A percentile compares a stretch with the other conserved stretches of the same genome.
phyloP scores from a whole-genome alignment of 2,797 vertebrate genomes.

The Gadopsis bispinosus region DNA sequence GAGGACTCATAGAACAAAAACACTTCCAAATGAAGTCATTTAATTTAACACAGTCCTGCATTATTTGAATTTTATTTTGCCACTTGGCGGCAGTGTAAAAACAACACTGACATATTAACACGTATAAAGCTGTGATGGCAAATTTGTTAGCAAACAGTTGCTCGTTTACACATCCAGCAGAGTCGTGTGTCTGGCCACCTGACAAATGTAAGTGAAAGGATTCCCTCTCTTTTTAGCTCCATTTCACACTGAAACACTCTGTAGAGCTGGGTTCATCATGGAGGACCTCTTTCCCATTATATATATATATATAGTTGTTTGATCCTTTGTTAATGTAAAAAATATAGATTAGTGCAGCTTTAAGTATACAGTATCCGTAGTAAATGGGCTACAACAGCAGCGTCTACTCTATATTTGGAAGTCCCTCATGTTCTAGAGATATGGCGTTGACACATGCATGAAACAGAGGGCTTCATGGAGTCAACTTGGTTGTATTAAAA shows the following conservation, averaged over 20 bases:
- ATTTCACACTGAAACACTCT: background rate
- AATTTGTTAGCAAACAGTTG: background rate
- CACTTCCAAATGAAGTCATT: no score
- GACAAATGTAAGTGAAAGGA: no score
- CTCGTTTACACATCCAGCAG: background rate
- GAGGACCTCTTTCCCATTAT: background rate
- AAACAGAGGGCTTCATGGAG: background rate
- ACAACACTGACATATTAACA: background rate
- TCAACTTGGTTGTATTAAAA: slow-evolving; percentile 27
- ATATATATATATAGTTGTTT: no score
- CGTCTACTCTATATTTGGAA: background rate
- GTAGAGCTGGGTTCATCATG: background rate
- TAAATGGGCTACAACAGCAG: background rate
- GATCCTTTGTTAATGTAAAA: background rate
- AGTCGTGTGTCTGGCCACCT: background rate
- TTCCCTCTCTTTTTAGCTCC: background rate
- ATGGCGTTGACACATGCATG: background rate
- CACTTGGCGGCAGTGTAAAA: background rate
- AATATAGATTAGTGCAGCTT: slow-evolving; percentile 2
- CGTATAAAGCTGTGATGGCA: background rate
- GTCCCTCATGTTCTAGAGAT: background rate
- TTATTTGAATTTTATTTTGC: background rate
- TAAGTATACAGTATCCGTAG: background rate
- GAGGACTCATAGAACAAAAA: background rate
- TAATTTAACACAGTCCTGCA: no score